phyloP scores from a whole-genome alignment of 35 echinoderm and acorn worm species.

The Eucidaris tribuloides region DNA sequence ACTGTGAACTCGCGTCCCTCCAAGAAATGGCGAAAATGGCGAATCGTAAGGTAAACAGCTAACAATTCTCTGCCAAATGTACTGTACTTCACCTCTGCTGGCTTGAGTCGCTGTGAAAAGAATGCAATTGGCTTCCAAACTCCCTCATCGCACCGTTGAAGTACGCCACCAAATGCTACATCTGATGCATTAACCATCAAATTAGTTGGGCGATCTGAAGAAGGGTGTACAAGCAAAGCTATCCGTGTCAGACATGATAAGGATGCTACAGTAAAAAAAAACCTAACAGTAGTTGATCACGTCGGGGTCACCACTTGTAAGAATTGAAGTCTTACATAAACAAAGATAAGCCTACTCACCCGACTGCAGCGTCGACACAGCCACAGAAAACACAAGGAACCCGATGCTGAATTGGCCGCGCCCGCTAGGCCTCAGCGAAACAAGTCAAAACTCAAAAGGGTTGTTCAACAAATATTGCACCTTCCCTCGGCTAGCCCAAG shows the following conservation, averaged over 20 bases:
- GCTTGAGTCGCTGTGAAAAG: slow-evolving; percentile 40
- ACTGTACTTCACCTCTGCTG: slow-evolving; percentile 37
- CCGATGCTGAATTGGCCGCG: too few species aligned
- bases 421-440: too few species aligned
- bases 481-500: too few species aligned
- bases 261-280: background rate
- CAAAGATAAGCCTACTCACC: too few species aligned
- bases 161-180: too few species aligned
- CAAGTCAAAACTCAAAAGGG: too few species aligned
- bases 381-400: too few species aligned
- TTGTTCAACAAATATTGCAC: too few species aligned
- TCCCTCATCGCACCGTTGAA: background rate
- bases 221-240: background rate
- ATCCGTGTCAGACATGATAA: background rate
- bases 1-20: slow-evolving; percentile 32
- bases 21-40: slow-evolving; percentile 18
- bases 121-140: slow-evolving; percentile 52
- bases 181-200: slow-evolving; percentile 21
- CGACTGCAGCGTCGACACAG: too few species aligned
- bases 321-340: too few species aligned
- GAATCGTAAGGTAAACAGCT: slow-evolving; percentile 40
- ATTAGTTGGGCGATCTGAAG: background rate
- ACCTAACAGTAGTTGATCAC: background rate
- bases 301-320: slow-evolving; percentile 7
- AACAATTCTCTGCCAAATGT: slow-evolving; percentile 49